Percentiles rank a stretch among this genome's conserved stretches.
These are phyloP conservation scores for Erebia aethiops DNA, from an alignment of 2,888 invertebrate species.

Conservation along the genomic window DNA sequence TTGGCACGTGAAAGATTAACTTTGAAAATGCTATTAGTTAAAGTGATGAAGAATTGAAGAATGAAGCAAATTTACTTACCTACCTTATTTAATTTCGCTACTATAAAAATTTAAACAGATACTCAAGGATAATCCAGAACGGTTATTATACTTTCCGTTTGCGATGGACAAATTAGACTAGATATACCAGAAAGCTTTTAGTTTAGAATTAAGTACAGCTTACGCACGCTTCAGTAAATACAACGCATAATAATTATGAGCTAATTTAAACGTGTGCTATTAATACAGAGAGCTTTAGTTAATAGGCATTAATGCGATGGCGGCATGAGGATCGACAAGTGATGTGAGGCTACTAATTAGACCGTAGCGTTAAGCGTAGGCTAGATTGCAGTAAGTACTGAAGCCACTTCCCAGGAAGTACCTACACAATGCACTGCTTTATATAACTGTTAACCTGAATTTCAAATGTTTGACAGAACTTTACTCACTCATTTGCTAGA, in stretches of 20 bases:
- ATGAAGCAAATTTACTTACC: too few relatives aligned
- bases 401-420: neutral
- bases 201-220: too few relatives aligned
- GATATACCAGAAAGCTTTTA: too few relatives aligned
- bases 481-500: too few relatives aligned
- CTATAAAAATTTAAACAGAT: too few relatives aligned
- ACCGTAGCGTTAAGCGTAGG: neutral
- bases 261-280: neutral
- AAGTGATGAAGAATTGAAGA: too few relatives aligned
- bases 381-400: constrained; percentile 7
- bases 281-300: neutral
- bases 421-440: neutral
- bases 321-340: neutral
- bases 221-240: neutral
- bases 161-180: too few relatives aligned
- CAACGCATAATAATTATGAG: neutral
- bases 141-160: too few relatives aligned
- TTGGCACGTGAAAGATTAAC: neutral
- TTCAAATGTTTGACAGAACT: neutral
- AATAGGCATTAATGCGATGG: constrained; percentile 9
- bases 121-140: too few relatives aligned
- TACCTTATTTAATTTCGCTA: too few relatives aligned
- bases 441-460: constrained; percentile 7
- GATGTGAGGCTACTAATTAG: constrained; percentile 9
- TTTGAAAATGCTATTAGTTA: neutral